Percentiles rank a stretch among this genome's conserved stretches.
These are phyloP conservation scores for Cenopis cana DNA, from an alignment of 2,888 invertebrate genomes.

Conservation along the genomic window DNA sequence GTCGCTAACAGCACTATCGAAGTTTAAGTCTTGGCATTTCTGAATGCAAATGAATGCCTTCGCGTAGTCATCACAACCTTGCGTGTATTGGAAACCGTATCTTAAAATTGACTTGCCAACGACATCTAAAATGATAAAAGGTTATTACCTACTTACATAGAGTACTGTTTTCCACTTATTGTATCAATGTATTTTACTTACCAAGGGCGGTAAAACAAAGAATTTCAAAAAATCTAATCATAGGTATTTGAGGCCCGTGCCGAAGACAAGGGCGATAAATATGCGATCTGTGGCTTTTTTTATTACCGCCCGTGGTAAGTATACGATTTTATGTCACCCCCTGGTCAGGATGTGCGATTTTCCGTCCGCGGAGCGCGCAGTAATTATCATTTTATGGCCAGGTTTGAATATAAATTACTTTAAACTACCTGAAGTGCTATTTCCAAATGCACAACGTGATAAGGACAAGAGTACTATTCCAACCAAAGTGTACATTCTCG, in stretches of 20 bases:
- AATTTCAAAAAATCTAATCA: too few relatives aligned
- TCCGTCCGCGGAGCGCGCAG: too few relatives aligned
- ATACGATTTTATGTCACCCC: too few relatives aligned
- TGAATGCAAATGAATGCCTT: constrained; percentile 36
- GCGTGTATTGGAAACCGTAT: constrained; percentile 33
- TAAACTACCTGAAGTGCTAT: constrained; percentile 4
- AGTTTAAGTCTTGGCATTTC: constrained; percentile 37
- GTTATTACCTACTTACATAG: background rate
- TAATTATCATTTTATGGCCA: too few relatives aligned
- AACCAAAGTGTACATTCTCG: constrained; percentile 22
- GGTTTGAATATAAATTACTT: background rate
- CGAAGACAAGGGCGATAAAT: too few relatives aligned
- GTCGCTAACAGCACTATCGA: constrained; percentile 31
- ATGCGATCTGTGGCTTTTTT: too few relatives aligned
- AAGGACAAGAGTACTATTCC: background rate
- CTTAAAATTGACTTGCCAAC: constrained; percentile 21
- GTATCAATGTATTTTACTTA: too few relatives aligned
- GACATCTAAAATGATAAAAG: constrained; percentile 7
- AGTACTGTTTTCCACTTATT: background rate
- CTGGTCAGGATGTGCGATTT: too few relatives aligned
- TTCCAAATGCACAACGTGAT: constrained; percentile 6
- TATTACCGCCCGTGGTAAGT: too few relatives aligned
- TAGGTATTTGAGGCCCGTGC: too few relatives aligned
- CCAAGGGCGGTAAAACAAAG: too few relatives aligned
- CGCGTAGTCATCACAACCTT: constrained; percentile 23